phyloP scores from a whole-genome alignment of 1,140 invertebrate species.

The Myzus persicae region DNA sequence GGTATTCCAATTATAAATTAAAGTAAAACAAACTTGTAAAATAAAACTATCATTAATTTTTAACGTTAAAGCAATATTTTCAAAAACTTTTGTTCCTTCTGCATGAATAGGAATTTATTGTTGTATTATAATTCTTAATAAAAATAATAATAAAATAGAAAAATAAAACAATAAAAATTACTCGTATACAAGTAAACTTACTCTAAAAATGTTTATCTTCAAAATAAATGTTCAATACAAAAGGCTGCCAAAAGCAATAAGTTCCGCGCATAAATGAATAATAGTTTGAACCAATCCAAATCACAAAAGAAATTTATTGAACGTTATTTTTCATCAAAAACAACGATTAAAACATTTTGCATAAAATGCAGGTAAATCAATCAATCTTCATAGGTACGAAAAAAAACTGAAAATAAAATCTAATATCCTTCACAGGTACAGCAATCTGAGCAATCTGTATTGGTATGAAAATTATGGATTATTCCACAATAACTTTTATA shows the following conservation, averaged over 20 bases:
- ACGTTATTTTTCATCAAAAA: neutral
- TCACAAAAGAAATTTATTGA: neutral
- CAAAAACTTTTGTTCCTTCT: neutral
- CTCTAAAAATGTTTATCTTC: neutral
- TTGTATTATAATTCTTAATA: neutral
- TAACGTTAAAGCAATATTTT: neutral
- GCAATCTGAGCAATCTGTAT: neutral
- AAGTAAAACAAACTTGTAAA: neutral
- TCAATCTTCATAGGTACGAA: neutral
- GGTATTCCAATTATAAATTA: conserved; percentile 15
- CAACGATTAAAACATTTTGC: neutral
- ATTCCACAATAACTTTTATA: neutral
- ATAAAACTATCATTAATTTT: neutral
- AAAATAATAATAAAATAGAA: no score
- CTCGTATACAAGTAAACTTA: neutral
- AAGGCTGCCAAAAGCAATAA: neutral
- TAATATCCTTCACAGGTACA: neutral
- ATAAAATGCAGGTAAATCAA: neutral
- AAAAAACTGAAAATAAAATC: neutral
- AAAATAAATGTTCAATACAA: neutral
- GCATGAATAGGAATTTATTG: neutral
- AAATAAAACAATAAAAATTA: neutral
- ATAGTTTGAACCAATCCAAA: neutral
- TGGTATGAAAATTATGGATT: neutral
- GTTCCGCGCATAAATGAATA: neutral